phyloP scores from a whole-genome alignment of 2,113 vertebrate genomes.

The Nipponia nippon region DNA sequence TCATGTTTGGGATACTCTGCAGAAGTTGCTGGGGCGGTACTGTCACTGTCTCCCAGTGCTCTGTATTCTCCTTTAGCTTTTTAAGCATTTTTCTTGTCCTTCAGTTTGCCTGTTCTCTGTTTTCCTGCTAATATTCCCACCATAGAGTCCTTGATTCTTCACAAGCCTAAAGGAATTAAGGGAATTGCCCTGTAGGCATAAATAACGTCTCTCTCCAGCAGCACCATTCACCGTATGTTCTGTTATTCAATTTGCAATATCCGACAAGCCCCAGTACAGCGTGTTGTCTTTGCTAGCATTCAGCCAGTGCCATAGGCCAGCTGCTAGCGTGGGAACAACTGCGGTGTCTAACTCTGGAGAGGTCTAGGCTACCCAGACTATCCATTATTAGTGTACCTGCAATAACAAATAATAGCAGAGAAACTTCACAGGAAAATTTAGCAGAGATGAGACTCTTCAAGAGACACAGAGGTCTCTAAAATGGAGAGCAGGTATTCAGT shows the following conservation, averaged over 20 bases:
- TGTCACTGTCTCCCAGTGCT: not conserved
- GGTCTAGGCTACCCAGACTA: not conserved
- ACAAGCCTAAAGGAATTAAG: not conserved
- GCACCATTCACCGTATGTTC: not conserved
- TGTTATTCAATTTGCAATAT: not conserved
- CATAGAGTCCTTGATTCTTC: not conserved
- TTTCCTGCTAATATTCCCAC: not conserved
- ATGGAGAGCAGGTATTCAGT: not conserved
- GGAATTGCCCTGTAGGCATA: not conserved
- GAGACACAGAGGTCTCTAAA: not conserved
- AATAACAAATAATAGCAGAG: not conserved
- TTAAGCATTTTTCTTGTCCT: not conserved
- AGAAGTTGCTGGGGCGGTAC: not conserved
- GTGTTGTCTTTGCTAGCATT: not conserved
- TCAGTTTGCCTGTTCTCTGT: not conserved
- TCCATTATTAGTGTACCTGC: not conserved
- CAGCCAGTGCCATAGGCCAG: not conserved
- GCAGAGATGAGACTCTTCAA: not conserved
- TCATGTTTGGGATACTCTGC: not conserved
- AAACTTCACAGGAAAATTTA: not conserved
- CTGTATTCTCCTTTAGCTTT: not conserved
- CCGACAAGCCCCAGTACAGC: not conserved
- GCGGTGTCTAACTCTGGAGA: not conserved
- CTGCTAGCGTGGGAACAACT: not conserved
- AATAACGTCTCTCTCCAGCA: not conserved